Conservation (phyloP, 1,140 invertebrate genomes). For the Liolophura sinensis region DNA sequence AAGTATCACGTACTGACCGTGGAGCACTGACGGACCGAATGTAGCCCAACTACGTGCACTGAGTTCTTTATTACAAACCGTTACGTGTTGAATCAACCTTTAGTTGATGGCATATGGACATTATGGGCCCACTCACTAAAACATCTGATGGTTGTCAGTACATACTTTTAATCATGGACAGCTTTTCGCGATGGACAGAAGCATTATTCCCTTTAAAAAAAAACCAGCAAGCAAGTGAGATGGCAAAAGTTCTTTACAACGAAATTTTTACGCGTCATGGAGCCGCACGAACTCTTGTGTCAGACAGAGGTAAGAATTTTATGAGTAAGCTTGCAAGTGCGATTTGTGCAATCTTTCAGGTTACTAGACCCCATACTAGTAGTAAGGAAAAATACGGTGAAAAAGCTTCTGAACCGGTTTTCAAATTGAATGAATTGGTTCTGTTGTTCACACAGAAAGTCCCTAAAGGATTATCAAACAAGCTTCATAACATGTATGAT, state of each 20-base stretch:
- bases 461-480: too few species aligned
- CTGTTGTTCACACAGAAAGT: too few species aligned
- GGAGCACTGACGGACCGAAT: too few species aligned
- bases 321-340: constrained; percentile 25
- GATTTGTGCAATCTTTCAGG: constrained; percentile 26
- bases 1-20: too few species aligned
- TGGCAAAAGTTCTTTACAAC: constrained; percentile 22
- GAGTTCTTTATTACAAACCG: too few species aligned
- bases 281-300: constrained; percentile 17
- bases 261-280: constrained; percentile 27
- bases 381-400: too few species aligned
- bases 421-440: too few species aligned
- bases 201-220: constrained; percentile 19
- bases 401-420: too few species aligned
- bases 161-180: constrained; percentile 27
- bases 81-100: constrained; percentile 24
- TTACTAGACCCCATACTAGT: constrained; percentile 16
- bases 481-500: too few species aligned
- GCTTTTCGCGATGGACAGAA: constrained; percentile 25
- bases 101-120: constrained; percentile 23
- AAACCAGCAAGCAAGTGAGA: constrained; percentile 18
- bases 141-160: constrained; percentile 21
- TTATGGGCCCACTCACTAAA: constrained; percentile 24
- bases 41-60: too few species aligned
- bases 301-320: constrained; percentile 28